Base-by-base conservation (phyloP, 2,888 invertebrate species). In the Opisthograptis luteolata region DNA sequence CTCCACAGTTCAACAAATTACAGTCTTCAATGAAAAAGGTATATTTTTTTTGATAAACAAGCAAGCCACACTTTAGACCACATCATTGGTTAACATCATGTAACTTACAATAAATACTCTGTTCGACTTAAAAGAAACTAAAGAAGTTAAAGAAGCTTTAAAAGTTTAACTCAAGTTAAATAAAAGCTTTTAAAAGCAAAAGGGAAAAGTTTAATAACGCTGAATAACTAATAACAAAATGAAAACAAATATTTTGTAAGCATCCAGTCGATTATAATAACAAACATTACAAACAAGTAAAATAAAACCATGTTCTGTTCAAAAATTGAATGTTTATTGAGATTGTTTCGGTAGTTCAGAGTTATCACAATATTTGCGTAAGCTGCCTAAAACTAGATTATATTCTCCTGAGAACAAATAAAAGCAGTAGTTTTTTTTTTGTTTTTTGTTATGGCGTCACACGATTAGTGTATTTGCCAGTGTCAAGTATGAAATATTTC, bases 241-340 rank as follows among this genome's bases (percentile, higher is more conserved):
- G 7, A 17, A 9, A 20, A 30, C 40, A 34, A 34, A n/a, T n/a
- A n/a, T 40, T 28, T 22, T 10, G 14, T 8, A 8, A 35, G 40
- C 47, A 40, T 28, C 20, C 39, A 34, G 19, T 34, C 9, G 25
- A 36, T 44, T 50, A 13, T 34, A 50, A 50, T 50, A 44, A 40
- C 44, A 30, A 39, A 39, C 35, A 44, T 50, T 50, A 40, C 40
- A 10, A 35, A 31, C 10, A 35, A 50, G 35, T 32, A 28, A 50
- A 50, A 43, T 45, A 47, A 37, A 43, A 36, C 25, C 53, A 48
- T 47, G 40, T 47, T 47, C 27, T 43, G 58, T 50, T 50, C 50
- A 55, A 53, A 47, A 53, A 55, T 43, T 43, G 45, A 55, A 50
- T 51, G 55, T 59, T 55, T 55, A 55, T 59, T 50, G 53, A 59